Evolutionary conservation across 2,888 invertebrate genomes (phyloP).

Genomic region (Dynastes tityus): DNA sequence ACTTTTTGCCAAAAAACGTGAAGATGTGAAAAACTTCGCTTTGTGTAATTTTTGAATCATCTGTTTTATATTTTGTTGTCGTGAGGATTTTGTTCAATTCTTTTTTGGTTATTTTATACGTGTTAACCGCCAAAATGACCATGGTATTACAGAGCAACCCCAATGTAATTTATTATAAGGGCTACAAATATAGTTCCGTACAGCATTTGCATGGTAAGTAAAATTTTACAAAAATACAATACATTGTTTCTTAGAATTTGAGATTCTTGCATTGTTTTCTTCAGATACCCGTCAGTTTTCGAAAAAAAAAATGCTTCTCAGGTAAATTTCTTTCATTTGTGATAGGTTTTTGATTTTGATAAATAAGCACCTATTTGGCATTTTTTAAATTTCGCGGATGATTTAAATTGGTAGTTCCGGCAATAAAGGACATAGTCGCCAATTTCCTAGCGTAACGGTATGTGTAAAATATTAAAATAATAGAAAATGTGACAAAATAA

Average conservation of each 20-base stretch:
- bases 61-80: not conserved
- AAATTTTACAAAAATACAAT: not conserved
- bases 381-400: constrained; percentile 2
- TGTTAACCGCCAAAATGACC: constrained; percentile 20
- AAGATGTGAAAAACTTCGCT: not conserved
- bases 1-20: not conserved
- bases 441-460: too few species aligned
- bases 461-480: too few species aligned
- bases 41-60: not conserved
- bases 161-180: constrained; percentile 63
- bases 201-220: constrained; percentile 63
- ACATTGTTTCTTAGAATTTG: too few species aligned
- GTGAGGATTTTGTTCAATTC: not conserved
- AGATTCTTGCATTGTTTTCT: too few species aligned
- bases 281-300: too few species aligned
- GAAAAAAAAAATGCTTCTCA: too few species aligned
- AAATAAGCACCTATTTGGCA: too few species aligned
- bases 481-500: too few species aligned
- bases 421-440: too few species aligned
- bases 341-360: too few species aligned
- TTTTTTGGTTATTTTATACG: not conserved
- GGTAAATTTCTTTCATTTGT: too few species aligned
- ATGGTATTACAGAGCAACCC: constrained; percentile 12
- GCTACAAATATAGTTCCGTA: constrained; percentile 64
- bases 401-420: not conserved